Conservation (phyloP, 1,140 invertebrate species). For the Elymnias hypermnestra region DNA sequence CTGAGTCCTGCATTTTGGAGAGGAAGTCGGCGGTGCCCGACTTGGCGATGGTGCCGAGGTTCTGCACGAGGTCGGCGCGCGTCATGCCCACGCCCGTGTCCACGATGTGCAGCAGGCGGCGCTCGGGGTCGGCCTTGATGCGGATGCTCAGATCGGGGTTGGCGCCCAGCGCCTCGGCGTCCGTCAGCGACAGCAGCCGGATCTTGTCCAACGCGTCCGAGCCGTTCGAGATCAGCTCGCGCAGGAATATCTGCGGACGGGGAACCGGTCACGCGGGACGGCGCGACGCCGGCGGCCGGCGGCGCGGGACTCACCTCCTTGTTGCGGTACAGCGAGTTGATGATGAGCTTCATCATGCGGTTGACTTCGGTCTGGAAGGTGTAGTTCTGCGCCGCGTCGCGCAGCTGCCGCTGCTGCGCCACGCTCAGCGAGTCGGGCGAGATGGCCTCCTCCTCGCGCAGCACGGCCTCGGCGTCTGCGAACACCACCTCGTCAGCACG, state of each 20-base stretch:
- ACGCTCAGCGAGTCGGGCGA: slow-evolving; percentile 97
- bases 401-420: slow-evolving; percentile 93
- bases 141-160: slow-evolving; percentile 92
- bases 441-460: slow-evolving; percentile 96
- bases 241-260: slow-evolving; percentile 88
- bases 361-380: slow-evolving; percentile 98
- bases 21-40: slow-evolving; percentile 99
- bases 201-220: slow-evolving; percentile 98
- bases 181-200: slow-evolving; percentile 92
- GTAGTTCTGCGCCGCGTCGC: slow-evolving; percentile 94
- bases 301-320: slow-evolving; percentile 85
- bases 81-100: slow-evolving; percentile 99
- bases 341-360: slow-evolving; percentile 99
- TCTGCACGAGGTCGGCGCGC: slow-evolving; percentile 94
- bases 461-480: slow-evolving; percentile 92
- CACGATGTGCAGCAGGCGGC: slow-evolving; percentile 94
- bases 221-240: slow-evolving; percentile 98
- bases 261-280: not conserved
- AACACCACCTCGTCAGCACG: too few species aligned
- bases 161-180: slow-evolving; percentile 84
- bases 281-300: not conserved
- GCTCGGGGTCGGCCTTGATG: slow-evolving; percentile 98
- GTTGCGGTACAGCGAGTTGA: slow-evolving; percentile 98
- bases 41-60: slow-evolving; percentile 99
- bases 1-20: slow-evolving; percentile 90